phyloP scores from a whole-genome alignment of 2,797 vertebrate species.

The Girardinus metallicus region DNA sequence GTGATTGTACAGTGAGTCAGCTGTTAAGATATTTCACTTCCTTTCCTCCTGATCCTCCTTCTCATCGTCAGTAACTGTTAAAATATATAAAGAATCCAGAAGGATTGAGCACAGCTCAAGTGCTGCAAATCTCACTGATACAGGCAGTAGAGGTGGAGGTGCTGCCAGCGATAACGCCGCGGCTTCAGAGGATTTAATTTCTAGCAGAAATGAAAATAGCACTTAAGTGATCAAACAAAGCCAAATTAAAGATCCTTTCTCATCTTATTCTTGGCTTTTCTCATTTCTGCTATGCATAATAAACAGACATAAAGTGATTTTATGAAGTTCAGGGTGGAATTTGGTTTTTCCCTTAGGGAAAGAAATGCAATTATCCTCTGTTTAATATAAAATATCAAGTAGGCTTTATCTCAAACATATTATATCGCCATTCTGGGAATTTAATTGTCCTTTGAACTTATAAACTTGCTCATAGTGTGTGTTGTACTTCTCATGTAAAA shows the following conservation, averaged over 20 bases:
- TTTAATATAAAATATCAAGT: slow-evolving; percentile 32
- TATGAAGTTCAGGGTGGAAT: slow-evolving; percentile 24
- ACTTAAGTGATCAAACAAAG: slow-evolving; percentile 50
- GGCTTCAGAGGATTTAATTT: slow-evolving; percentile 23
- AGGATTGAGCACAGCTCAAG: neutral
- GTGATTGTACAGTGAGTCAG: slow-evolving; percentile 52
- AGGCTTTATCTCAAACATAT: slow-evolving; percentile 33
- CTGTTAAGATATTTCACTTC: slow-evolving; percentile 62
- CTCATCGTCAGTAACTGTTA: slow-evolving; percentile 22
- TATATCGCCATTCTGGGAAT: slow-evolving; percentile 6
- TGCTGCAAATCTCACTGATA: slow-evolving; percentile 42
- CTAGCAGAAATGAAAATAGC: slow-evolving; percentile 28
- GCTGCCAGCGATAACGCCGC: slow-evolving; percentile 32
- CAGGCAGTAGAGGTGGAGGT: slow-evolving; percentile 28
- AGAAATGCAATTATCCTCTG: slow-evolving; percentile 47
- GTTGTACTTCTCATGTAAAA: neutral
- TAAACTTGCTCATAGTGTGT: slow-evolving; percentile 14
- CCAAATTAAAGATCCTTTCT: slow-evolving; percentile 32
- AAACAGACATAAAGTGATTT: slow-evolving; percentile 32
- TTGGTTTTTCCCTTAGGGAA: slow-evolving; percentile 7
- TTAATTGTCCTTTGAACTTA: slow-evolving; percentile 27
- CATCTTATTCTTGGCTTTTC: slow-evolving; percentile 31
- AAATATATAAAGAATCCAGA: slow-evolving; percentile 34
- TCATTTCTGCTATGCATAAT: slow-evolving; percentile 33
- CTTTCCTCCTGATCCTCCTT: slow-evolving; percentile 45